These are phyloP conservation scores for Muricea muricata DNA, from an alignment of 92 coral and sea anemone species.

Conservation along the genomic window DNA sequence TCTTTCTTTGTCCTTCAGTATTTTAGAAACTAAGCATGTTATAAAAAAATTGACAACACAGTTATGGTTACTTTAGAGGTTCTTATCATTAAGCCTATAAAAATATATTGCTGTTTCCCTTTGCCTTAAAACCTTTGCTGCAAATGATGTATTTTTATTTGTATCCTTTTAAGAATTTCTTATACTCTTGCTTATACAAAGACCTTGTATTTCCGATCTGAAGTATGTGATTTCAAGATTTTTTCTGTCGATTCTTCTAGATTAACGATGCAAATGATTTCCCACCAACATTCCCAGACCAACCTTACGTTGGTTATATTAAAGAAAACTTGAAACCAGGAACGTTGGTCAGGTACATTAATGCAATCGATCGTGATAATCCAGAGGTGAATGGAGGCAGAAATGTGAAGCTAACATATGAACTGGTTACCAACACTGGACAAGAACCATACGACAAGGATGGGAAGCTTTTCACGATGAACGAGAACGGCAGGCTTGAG, in stretches of 20 bases:
- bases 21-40: too few species aligned
- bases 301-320: slow-evolving; percentile 36
- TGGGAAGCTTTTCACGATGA: slow-evolving; percentile 3
- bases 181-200: too few species aligned
- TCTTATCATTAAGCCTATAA: too few species aligned
- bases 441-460: slow-evolving; percentile 37
- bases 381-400: slow-evolving; percentile 30
- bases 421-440: slow-evolving; percentile 38
- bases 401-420: slow-evolving; percentile 28
- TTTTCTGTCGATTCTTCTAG: not conserved
- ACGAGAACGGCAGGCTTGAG: slow-evolving; percentile 12
- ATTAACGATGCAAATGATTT: slow-evolving; percentile 35
- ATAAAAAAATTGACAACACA: too few species aligned
- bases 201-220: too few species aligned
- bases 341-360: slow-evolving; percentile 14
- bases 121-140: too few species aligned
- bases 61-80: too few species aligned
- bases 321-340: not conserved
- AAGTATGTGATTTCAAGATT: too few species aligned
- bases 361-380: slow-evolving; percentile 19
- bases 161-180: too few species aligned
- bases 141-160: too few species aligned
- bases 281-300: slow-evolving; percentile 39
- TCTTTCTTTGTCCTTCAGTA: too few species aligned
- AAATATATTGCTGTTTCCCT: too few species aligned